phyloP scores from a whole-genome alignment of 2,113 vertebrate species.

The Ictidomys tridecemlineatus region DNA sequence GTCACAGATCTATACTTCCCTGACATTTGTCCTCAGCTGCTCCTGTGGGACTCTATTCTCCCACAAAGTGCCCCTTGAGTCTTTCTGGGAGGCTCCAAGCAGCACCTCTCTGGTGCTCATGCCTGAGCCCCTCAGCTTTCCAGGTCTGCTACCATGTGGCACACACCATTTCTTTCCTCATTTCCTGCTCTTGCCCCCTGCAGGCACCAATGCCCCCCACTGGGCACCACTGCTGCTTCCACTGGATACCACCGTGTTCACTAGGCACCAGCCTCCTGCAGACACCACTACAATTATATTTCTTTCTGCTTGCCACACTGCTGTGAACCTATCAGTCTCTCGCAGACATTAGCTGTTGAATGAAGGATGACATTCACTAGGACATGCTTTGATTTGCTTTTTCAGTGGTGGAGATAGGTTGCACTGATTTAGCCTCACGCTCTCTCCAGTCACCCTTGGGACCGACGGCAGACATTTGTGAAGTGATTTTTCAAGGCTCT shows the following conservation, averaged over 20 bases:
- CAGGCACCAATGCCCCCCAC: conserved; percentile 7
- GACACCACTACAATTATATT: conserved; percentile 55
- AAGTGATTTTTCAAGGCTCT: conserved; percentile 23
- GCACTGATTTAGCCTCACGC: conserved; percentile 63
- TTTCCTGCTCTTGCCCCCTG: conserved; percentile 24
- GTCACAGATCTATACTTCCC: background rate
- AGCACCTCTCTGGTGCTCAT: background rate
- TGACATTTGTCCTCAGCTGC: background rate
- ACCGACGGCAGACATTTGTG: background rate
- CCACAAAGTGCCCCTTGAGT: background rate
- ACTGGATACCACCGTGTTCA: conserved; percentile 55
- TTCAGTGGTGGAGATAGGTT: conserved; percentile 26
- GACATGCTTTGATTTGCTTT: conserved; percentile 74
- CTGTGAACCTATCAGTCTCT: conserved; percentile 69
- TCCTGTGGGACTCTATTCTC: background rate
- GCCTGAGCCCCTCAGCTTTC: background rate
- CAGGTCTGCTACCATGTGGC: background rate
- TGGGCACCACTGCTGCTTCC: conserved; percentile 8
- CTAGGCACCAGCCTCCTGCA: conserved; percentile 60
- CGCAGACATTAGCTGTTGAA: conserved; percentile 34
- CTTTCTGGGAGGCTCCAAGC: background rate
- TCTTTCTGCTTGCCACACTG: conserved; percentile 64
- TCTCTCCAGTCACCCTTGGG: conserved; percentile 10
- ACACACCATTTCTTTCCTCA: conserved; percentile 58
- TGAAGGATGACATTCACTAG: conserved; percentile 63